Percentiles rank a stretch among this genome's conserved stretches.
Conservation (phyloP, 2,888 invertebrate genomes). For the Lordiphosa andalusiaca region DNA sequence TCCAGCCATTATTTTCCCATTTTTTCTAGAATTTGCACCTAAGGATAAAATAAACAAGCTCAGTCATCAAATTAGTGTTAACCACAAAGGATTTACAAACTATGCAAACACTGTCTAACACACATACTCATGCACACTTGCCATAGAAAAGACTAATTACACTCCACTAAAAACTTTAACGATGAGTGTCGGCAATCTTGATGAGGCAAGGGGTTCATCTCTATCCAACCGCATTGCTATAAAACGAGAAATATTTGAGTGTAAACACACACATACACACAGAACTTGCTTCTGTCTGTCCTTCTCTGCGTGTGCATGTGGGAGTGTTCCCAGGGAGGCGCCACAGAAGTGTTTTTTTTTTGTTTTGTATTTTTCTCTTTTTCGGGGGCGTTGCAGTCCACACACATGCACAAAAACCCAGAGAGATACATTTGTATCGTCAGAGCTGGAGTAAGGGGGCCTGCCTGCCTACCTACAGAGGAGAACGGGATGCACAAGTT, state of each 20-base stretch:
- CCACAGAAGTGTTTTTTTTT: constrained; percentile 52
- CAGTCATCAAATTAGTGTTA: constrained; percentile 34
- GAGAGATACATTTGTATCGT: constrained; percentile 59
- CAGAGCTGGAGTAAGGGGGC: constrained; percentile 18
- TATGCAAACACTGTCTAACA: constrained; percentile 23
- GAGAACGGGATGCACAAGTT: constrained; percentile 28
- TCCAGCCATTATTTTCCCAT: constrained; percentile 38
- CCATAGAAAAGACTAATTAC: constrained; percentile 62
- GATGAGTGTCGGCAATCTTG: constrained; percentile 48
- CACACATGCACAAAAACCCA: constrained; percentile 21
- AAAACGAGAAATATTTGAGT: constrained; percentile 51
- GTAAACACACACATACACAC: constrained; percentile 54
- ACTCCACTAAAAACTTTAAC: constrained; percentile 57
- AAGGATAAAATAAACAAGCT: constrained; percentile 36
- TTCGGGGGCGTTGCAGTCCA: constrained; percentile 60
- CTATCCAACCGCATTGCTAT: constrained; percentile 49
- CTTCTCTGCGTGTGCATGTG: constrained; percentile 5
- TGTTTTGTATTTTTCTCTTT: constrained; percentile 24
- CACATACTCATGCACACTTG: constrained; percentile 12
- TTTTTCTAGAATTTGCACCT: constrained; percentile 26
- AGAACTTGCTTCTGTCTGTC: constrained; percentile 20
- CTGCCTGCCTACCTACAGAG: constrained; percentile 31
- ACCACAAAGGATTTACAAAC: constrained; percentile 43
- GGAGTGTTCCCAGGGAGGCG: constrained; percentile 30
- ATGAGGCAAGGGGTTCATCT: constrained; percentile 2